Conservation (phyloP, 2,888 invertebrate genomes). For the Hetaerina titia region DNA sequence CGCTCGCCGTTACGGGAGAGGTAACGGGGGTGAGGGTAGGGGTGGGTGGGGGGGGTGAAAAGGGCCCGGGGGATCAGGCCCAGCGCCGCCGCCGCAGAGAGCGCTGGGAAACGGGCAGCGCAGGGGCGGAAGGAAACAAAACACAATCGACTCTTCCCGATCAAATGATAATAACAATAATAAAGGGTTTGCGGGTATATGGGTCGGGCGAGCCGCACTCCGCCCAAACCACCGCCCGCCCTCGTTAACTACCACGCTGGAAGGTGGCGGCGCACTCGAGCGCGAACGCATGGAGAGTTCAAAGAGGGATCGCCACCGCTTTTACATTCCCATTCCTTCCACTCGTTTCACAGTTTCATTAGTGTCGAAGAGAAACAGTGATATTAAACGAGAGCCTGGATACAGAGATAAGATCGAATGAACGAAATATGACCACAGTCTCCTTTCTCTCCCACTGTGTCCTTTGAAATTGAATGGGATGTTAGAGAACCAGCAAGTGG, state of each 20-base stretch:
- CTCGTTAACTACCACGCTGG: neutral
- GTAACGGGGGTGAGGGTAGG: too few species aligned
- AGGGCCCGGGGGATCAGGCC: neutral
- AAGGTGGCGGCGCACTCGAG: neutral
- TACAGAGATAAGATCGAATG: neutral
- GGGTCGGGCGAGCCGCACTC: neutral
- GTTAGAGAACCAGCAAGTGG: neutral
- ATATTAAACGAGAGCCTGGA: neutral
- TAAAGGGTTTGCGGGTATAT: neutral
- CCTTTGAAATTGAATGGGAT: neutral
- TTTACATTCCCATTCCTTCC: neutral
- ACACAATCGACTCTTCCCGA: slow-evolving; percentile 4
- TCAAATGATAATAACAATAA: slow-evolving; percentile 10
- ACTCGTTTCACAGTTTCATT: neutral
- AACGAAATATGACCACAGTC: neutral
- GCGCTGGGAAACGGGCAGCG: neutral
- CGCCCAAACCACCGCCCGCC: neutral
- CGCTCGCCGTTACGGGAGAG: neutral
- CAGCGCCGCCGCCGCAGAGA: neutral
- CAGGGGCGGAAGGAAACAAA: neutral
- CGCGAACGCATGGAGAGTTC: neutral
- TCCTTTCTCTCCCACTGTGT: neutral
- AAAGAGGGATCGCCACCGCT: neutral
- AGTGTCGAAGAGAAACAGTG: neutral
- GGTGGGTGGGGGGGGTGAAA: neutral